These are phyloP conservation scores for Entomobrya proxima DNA, from an alignment of 2,888 invertebrate genomes.

Conservation along the genomic window DNA sequence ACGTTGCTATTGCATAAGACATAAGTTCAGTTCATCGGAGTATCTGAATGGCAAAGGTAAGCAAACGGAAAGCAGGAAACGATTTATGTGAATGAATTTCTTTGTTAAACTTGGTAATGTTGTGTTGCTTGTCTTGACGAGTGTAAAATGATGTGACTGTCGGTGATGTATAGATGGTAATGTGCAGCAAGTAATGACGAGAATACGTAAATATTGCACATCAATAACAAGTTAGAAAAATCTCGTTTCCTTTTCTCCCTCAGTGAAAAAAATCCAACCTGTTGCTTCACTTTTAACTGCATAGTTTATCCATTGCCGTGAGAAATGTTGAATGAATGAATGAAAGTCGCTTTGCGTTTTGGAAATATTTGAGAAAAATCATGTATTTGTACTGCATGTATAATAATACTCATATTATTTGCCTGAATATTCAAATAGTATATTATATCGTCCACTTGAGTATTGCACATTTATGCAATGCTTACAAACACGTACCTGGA, in stretches of 20 bases:
- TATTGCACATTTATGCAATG: too few species aligned
- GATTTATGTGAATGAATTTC: slow-evolving; percentile 19
- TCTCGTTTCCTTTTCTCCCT: not conserved
- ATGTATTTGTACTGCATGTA: not conserved
- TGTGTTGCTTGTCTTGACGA: not conserved
- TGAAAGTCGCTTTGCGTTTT: not conserved
- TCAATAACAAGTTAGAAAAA: not conserved
- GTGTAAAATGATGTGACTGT: not conserved
- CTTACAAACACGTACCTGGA: too few species aligned
- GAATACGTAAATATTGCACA: not conserved
- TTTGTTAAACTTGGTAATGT: slow-evolving; percentile 4
- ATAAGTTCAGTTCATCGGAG: too few species aligned
- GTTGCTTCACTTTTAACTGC: slow-evolving; percentile 1
- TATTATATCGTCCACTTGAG: too few species aligned
- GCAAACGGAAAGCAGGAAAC: too few species aligned
- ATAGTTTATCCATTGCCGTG: slow-evolving; percentile 43
- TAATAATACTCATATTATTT: not conserved
- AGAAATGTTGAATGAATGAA: slow-evolving; percentile 24
- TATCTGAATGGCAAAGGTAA: too few species aligned
- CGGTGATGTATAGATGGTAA: slow-evolving; percentile 35
- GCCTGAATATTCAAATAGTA: not conserved
- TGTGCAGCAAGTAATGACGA: slow-evolving; percentile 24
- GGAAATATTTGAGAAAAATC: not conserved
- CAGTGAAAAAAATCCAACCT: not conserved
- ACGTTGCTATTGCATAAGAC: too few species aligned